These are phyloP conservation scores for Epirrita christyi DNA, from an alignment of 2,888 invertebrate species.

Conservation along the genomic window DNA sequence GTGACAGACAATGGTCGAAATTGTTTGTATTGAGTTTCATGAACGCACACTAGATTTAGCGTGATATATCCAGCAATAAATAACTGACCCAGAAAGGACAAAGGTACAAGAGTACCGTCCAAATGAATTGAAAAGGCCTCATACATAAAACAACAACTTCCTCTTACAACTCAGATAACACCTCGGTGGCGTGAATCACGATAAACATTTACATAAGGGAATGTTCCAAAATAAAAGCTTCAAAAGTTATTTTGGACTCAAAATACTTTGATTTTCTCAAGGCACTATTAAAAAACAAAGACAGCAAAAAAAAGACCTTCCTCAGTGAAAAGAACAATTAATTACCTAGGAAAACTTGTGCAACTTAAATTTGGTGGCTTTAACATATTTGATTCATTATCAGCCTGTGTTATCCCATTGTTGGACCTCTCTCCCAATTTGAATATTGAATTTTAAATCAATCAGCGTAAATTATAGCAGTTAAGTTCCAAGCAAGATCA, in stretches of 20 bases:
- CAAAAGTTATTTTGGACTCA: not conserved
- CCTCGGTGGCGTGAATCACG: slow-evolving; percentile 63
- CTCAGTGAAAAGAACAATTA: too few species aligned
- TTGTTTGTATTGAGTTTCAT: slow-evolving; percentile 57
- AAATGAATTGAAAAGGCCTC: slow-evolving; percentile 82
- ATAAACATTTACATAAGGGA: slow-evolving; percentile 60
- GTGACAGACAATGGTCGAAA: slow-evolving; percentile 47
- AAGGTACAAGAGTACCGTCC: slow-evolving; percentile 75
- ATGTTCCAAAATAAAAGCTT: slow-evolving; percentile 3
- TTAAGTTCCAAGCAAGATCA: too few species aligned
- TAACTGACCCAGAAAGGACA: slow-evolving; percentile 82
- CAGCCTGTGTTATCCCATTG: too few species aligned
- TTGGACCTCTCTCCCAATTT: too few species aligned
- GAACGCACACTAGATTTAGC: slow-evolving; percentile 70
- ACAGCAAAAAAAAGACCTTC: too few species aligned
- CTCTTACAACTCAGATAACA: slow-evolving; percentile 62
- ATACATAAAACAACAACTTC: slow-evolving; percentile 78
- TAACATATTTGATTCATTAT: too few species aligned
- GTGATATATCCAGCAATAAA: slow-evolving; percentile 77
- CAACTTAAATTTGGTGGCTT: too few species aligned
- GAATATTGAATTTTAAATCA: too few species aligned
- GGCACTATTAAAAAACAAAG: too few species aligned
- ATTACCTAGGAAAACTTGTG: too few species aligned
- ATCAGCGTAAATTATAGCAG: too few species aligned
- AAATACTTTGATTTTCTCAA: not conserved